These are phyloP conservation scores for Alentia gelatinosa DNA, from an alignment of 2,888 invertebrate species.

Conservation along the genomic window DNA sequence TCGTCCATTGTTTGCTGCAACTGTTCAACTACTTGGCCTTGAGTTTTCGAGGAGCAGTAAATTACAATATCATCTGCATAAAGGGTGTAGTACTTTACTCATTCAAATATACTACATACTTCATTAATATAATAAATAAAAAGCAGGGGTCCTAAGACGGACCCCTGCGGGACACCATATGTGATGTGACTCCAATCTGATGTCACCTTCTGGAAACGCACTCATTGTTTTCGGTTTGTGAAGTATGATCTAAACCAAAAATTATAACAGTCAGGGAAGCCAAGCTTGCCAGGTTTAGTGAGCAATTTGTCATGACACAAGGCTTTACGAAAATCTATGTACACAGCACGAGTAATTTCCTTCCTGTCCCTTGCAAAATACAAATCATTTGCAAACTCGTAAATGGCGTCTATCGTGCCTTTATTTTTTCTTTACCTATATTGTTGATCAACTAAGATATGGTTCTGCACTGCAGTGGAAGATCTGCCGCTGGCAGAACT, in stretches of 20 bases:
- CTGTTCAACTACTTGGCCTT: background rate
- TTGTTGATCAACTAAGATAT: background rate
- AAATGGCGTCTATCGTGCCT: background rate
- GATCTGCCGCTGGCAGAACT: background rate
- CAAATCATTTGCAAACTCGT: background rate
- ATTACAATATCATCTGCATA: background rate
- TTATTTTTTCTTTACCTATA: background rate
- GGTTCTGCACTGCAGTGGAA: background rate
- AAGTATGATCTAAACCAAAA: background rate
- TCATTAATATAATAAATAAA: background rate
- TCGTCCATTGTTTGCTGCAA: background rate
- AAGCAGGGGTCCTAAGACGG: background rate
- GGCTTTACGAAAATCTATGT: background rate
- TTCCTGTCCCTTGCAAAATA: background rate
- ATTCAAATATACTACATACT: background rate
- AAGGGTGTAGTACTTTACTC: background rate
- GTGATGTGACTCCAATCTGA: background rate
- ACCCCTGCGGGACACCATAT: background rate
- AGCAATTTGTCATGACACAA: background rate
- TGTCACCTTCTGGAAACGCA: background rate
- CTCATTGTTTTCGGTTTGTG: background rate
- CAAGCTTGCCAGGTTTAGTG: background rate
- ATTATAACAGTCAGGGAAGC: background rate
- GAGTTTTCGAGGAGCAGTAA: background rate
- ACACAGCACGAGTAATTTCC: background rate